Evolutionary conservation across 2,888 invertebrate species (phyloP).

Genomic region (Cremastinae sp.): DNA sequence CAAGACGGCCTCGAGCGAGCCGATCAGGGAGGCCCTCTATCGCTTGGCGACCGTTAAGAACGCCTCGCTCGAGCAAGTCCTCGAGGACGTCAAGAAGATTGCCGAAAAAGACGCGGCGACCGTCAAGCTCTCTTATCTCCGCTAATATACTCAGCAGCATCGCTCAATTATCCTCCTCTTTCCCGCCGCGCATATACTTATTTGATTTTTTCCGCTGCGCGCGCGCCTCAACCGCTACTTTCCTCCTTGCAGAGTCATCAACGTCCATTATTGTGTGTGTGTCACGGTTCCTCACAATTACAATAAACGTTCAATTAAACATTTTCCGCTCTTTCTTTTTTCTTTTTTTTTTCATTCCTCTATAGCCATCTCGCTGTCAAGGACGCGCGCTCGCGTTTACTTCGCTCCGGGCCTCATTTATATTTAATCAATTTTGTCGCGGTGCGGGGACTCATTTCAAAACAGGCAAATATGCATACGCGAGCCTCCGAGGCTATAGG

Average conservation of each 20-base stretch:
- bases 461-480: slow-evolving; percentile 10
- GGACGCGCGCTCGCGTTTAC: slow-evolving; percentile 4
- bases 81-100: slow-evolving; percentile 68
- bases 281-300: slow-evolving; percentile 24
- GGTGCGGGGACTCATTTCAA: slow-evolving; percentile 8
- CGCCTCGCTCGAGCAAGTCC: slow-evolving; percentile 68
- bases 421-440: slow-evolving; percentile 14
- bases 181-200: no score
- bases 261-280: slow-evolving; percentile 41
- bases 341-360: no score
- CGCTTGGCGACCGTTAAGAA: slow-evolving; percentile 79
- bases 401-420: slow-evolving; percentile 13
- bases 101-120: slow-evolving; percentile 67
- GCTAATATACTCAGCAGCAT: slow-evolving; percentile 58
- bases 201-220: slow-evolving; percentile 1
- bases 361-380: neutral
- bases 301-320: slow-evolving; percentile 42
- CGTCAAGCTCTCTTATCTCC: slow-evolving; percentile 66
- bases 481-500: slow-evolving; percentile 7
- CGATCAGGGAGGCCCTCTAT: slow-evolving; percentile 85
- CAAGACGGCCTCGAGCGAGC: slow-evolving; percentile 84
- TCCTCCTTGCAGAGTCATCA: slow-evolving; percentile 21
- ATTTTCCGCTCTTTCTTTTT: neutral
- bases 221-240: no score
- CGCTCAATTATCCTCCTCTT: no score